These are phyloP conservation scores for Lordiphosa andalusiaca DNA, from an alignment of 2,888 invertebrate genomes.

Conservation along the genomic window DNA sequence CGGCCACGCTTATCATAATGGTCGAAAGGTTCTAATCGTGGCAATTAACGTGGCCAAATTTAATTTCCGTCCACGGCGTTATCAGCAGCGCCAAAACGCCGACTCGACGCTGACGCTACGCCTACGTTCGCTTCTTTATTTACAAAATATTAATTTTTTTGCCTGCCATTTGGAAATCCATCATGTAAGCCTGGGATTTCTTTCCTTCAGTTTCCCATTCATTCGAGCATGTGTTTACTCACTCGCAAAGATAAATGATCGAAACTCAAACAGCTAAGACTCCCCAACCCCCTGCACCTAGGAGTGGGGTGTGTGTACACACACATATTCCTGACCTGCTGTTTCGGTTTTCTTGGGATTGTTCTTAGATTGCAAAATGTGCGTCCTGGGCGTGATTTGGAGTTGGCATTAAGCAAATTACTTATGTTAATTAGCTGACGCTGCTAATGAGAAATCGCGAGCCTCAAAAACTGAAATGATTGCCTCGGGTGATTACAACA, in stretches of 20 bases:
- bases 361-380: slow-evolving; percentile 28
- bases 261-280: slow-evolving; percentile 16
- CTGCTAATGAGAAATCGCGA: slow-evolving; percentile 63
- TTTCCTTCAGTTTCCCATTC: slow-evolving; percentile 27
- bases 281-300: not conserved
- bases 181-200: slow-evolving; percentile 59
- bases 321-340: slow-evolving; percentile 1
- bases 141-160: slow-evolving; percentile 67
- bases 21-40: slow-evolving; percentile 69
- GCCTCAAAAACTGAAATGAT: slow-evolving; percentile 32
- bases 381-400: slow-evolving; percentile 44
- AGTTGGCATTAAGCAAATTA: slow-evolving; percentile 59
- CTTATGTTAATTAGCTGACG: slow-evolving; percentile 70
- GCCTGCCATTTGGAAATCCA: slow-evolving; percentile 63
- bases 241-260: slow-evolving; percentile 53
- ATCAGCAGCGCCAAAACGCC: slow-evolving; percentile 31
- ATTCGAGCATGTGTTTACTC: slow-evolving; percentile 46
- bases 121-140: slow-evolving; percentile 45
- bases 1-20: slow-evolving; percentile 61
- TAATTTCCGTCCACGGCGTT: slow-evolving; percentile 67
- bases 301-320: not conserved
- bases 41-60: slow-evolving; percentile 70
- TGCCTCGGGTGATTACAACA: slow-evolving; percentile 24
- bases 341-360: not conserved
- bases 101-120: slow-evolving; percentile 6